Base-by-base conservation (phyloP, 1,140 invertebrate species). In the Battus philenor region DNA sequence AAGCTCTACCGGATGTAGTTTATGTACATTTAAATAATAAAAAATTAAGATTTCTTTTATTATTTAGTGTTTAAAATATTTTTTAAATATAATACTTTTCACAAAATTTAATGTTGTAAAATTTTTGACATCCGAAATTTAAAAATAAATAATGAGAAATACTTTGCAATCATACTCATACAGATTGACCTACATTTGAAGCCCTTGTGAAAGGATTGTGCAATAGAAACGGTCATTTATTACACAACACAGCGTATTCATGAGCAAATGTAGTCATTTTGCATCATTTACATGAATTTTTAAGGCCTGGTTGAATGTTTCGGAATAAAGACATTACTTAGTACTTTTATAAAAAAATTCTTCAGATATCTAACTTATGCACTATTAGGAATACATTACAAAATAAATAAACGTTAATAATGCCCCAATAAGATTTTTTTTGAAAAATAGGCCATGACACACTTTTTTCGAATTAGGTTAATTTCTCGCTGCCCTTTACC, bases 211-310 rank as follows among this genome's bases (percentile, higher is more conserved):
- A 85, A 85, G 78, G 76, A 85, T 85, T 85, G 78, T 82, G 81
- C 78, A 85, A 85, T 78, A 81, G 78, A 85, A 85, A 82, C 81
- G 81, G 80, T 79, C 77, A 85, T 85, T 85, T 82, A 82, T 85
- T 82, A 85, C 78, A 81, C 81, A 85, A 85, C 78, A 62, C 66
- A 70, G 54, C 62, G 70, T 80, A 81, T 77, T 80, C 80, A 85
- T 78, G 77, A 80, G 70, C 76, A 75, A 80, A 77, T 74, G 58
- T 62, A 81, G 72, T 70, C 51, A 79, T 81, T 84, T 78, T 72
- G 65, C 59, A 68, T 72, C 63, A 74, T 72, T 75, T 72, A 68
- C 54, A 74, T 65, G 59, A 59, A 51, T 64, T 59, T 54, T 59
- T 48, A 52, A 45, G 44, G 46, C 52, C 56, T 29, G 41, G 54